Conservation (phyloP, 2,113 vertebrate species). For the Pardalotus punctatus region DNA sequence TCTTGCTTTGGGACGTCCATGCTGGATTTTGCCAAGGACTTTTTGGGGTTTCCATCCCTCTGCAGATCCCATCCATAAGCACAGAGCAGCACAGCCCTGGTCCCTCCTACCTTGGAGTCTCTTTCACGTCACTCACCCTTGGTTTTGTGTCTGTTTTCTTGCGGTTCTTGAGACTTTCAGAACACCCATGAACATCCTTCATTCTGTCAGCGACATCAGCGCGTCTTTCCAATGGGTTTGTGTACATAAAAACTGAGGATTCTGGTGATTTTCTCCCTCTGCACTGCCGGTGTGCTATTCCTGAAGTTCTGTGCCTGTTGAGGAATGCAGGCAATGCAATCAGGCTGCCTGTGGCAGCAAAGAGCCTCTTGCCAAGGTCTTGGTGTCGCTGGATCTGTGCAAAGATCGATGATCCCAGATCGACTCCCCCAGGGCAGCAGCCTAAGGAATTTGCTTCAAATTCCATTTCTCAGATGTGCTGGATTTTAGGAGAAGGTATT, state of each 20-base stretch:
- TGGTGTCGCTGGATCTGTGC: background rate
- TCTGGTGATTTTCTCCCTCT: background rate
- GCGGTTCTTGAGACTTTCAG: background rate
- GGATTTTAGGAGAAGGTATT: background rate
- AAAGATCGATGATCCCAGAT: background rate
- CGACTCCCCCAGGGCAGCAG: background rate
- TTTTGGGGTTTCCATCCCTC: background rate
- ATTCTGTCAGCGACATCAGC: background rate
- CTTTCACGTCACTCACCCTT: background rate
- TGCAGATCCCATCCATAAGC: background rate
- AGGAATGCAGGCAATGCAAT: rapidly evolving
- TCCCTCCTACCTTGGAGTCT: too few relatives aligned
- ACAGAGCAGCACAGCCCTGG: background rate
- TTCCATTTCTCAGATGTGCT: background rate
- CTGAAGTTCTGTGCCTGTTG: background rate
- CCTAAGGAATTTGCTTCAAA: background rate
- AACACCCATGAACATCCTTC: background rate
- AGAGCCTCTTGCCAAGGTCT: background rate
- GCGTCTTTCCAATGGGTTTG: rapidly evolving
- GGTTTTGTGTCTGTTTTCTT: background rate
- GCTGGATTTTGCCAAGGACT: background rate
- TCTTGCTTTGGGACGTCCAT: background rate
- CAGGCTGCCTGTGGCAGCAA: rapidly evolving
- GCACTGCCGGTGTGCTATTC: background rate
- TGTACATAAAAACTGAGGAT: background rate